Base-by-base conservation (phyloP, 1,140 invertebrate species). In the Drosophila tani region DNA sequence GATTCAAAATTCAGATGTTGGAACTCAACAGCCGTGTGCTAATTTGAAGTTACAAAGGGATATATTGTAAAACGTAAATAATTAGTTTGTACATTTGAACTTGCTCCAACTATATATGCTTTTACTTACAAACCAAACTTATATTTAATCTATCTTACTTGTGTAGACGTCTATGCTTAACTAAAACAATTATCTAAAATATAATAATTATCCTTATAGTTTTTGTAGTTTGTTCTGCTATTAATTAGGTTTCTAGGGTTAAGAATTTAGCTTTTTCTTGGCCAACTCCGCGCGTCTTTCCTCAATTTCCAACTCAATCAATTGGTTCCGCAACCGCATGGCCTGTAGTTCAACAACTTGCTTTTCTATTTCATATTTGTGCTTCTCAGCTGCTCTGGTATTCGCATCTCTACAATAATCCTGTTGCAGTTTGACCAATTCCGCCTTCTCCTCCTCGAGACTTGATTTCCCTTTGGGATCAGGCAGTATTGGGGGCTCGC, bases 291-390 rank as follows among this genome's bases (percentile, higher is more conserved):
- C 59, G 7, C 65, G 65, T n/a, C 29, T 67, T 17, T 29, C 9
- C 32, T 67, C 43, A n/a, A 67, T 47, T 35, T 67, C 65, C 58
- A 67, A n/a, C 24, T 67, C 65, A 27, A 68, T n/a, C 24, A 68
- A 40, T 21, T 68, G 58, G 9, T 68, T 68, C 2, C 21, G 63
- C 19, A 68, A 29, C 3, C 35, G 58, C 14, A 45, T 12, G 14
- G 43, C 21, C 29, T 68, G 14, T 6, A 68, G 59, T 32, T 68
- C 65, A 15, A 40, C 6, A n/a, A 35, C 5, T 24, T 68, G 45
- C 17, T 29, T 68, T 11, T 68, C 45, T 14, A 64, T 17, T 19
- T 68, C 65, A 17, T 49, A 64, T 49, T 68, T 64, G 19, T 68
- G 65, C 38, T 65, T 63, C 29, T 68, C 65, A 41, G 65, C 65